phyloP scores from a whole-genome alignment of 1,140 invertebrate species.

The Drosophila cardini region DNA sequence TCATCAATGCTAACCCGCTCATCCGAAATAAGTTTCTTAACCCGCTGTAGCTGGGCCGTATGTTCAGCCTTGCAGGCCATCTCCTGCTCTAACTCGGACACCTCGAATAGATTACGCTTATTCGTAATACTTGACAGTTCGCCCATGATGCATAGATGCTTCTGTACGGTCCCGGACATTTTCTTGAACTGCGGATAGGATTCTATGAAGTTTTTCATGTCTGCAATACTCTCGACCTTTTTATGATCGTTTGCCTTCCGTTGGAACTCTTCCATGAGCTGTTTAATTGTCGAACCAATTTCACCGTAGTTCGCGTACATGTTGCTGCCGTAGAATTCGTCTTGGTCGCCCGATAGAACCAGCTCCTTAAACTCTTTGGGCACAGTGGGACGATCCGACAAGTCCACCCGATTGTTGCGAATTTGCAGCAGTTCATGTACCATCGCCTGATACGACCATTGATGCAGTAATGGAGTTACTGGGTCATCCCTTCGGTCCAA shows the following conservation, averaged over 20 bases:
- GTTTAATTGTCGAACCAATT: constrained; percentile 98
- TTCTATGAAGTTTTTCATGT: constrained; percentile 99
- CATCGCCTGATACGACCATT: constrained; percentile 99
- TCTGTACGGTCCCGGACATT: constrained; percentile 98
- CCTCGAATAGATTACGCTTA: constrained; percentile 92
- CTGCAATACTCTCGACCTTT: constrained; percentile 98
- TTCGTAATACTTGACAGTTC: constrained; percentile 95
- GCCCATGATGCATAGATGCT: constrained; percentile 98
- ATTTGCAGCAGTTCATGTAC: constrained; percentile 98
- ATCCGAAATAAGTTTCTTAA: constrained; percentile 89
- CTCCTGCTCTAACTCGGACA: constrained; percentile 99
- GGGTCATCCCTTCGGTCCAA: constrained; percentile 97
- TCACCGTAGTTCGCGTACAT: constrained; percentile 99
- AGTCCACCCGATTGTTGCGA: constrained; percentile 96
- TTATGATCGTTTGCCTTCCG: constrained; percentile 97
- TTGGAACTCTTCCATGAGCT: constrained; percentile 99
- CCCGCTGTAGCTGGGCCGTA: constrained; percentile 92
- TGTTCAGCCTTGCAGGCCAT: constrained; percentile 97
- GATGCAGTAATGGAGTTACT: constrained; percentile 98
- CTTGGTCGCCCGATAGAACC: constrained; percentile 97
- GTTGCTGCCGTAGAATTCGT: constrained; percentile 99
- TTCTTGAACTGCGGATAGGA: constrained; percentile 99
- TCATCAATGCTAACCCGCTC: constrained; percentile 92
- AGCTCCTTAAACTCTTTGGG: constrained; percentile 97
- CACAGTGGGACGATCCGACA: constrained; percentile 92